Base-by-base conservation (phyloP, 2,113 vertebrate genomes). In the Odontophorus gujanensis region DNA sequence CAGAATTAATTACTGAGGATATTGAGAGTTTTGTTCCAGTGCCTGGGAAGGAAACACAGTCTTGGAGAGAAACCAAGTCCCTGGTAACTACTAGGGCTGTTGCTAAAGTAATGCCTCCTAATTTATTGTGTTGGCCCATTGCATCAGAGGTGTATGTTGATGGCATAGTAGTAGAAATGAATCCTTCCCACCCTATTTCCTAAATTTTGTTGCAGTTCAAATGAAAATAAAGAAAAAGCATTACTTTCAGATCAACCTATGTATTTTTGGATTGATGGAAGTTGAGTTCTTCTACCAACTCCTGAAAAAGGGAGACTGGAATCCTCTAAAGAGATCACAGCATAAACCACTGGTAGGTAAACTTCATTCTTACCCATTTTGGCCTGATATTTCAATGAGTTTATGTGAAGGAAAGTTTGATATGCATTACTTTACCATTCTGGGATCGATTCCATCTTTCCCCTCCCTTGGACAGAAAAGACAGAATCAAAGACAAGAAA, bases 1-100 rank as follows among this genome's bases (percentile, higher is more conserved):
- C 4, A 83, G 25, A 80, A 71, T 3, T 48, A 13, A 40, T 58
- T 83, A 83, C 42, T 55, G 61, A 78, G 2, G 13, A 10, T 47
- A 55, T 50, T 7, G n/a, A 13, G n/a, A 82, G 22, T 73, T 77
- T 77, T 17, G 3, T 83, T 88, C 24, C 38, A 58, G 24, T 47
- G 34, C 1, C 14, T 28, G 26, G 19, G 4, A 6, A 67, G 12
- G 21, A 21, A 93, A 28, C 6, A 48, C 0, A 8, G 13, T 3
- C 17, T 18, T 32, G 59, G 75, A 32, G 61, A 63, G 11, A 6
- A 7, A 21, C 9, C 14, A 62, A 47, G 25, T 62, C 14, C 11
- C 55, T 34, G 7, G n/a, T 26, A 13, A 24, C 26, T 53, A 53
- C 26, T 53, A 53, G 26, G 26, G 51, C 51, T 53, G 26, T 26